Conservation (phyloP, 1,140 invertebrate genomes). For the Calosoma granatense region DNA sequence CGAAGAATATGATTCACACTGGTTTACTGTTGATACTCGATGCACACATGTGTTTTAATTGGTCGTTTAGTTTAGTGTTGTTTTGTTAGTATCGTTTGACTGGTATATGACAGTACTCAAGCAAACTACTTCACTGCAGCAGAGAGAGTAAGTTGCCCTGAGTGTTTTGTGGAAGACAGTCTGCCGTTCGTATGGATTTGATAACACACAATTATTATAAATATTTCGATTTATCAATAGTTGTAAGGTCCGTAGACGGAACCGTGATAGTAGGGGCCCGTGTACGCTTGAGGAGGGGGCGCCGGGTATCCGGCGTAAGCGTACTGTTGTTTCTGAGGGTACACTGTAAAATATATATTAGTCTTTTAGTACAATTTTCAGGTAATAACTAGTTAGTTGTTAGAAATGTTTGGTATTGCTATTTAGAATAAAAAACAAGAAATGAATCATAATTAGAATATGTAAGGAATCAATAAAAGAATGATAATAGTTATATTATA, state of each 20-base stretch:
- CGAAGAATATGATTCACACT: too few relatives aligned
- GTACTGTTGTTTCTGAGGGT: constrained; percentile 87
- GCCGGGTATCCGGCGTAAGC: constrained; percentile 77
- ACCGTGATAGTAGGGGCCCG: constrained; percentile 80
- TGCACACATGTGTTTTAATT: too few relatives aligned
- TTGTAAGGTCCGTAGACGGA: constrained; percentile 89
- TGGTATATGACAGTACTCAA: background rate
- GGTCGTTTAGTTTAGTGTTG: too few relatives aligned
- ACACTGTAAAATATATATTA: constrained; percentile 54
- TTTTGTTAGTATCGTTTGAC: too few relatives aligned
- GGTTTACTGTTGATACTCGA: too few relatives aligned
- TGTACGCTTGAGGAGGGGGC: constrained; percentile 67
- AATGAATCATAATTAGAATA: background rate
- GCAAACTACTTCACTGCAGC: background rate
- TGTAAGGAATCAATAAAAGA: too few relatives aligned
- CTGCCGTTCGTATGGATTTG: background rate
- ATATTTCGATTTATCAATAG: constrained; percentile 45
- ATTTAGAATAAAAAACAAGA: too few relatives aligned
- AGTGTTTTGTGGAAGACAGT: background rate
- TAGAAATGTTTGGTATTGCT: too few relatives aligned
- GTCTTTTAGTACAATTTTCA: too few relatives aligned
- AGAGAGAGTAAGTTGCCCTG: background rate
- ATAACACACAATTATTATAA: background rate
- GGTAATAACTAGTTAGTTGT: too few relatives aligned
- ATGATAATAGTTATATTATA: too few relatives aligned